Percentiles rank a stretch among this genome's conserved stretches.
Conservation (phyloP, 2,113 vertebrate species). For the Sus scrofa region T2T-Sscrofa CM000830.6:132418501-132419000, state of each 20-base stretch:
- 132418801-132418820: background rate
- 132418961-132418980: background rate
- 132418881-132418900: background rate
- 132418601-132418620: background rate
- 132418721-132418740: background rate
- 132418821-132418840: background rate
- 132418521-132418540: background rate
- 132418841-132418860: background rate
- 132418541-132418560: too few relatives aligned
- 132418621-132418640: background rate
- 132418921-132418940: background rate
- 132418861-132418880: constrained; percentile 14
- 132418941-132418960: background rate
- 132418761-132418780: background rate
- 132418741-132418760: background rate
- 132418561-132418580: background rate
- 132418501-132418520: background rate
- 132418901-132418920: background rate
- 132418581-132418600: background rate
- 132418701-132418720: background rate
- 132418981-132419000: background rate
- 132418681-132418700: background rate
- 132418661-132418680: background rate
- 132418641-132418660: background rate
- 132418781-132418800: too few relatives aligned